Percentiles rank a stretch among this genome's conserved stretches.
These are phyloP conservation scores for Philhelius pedissequus DNA, from an alignment of 2,888 invertebrate species.

Conservation along the genomic window DNA sequence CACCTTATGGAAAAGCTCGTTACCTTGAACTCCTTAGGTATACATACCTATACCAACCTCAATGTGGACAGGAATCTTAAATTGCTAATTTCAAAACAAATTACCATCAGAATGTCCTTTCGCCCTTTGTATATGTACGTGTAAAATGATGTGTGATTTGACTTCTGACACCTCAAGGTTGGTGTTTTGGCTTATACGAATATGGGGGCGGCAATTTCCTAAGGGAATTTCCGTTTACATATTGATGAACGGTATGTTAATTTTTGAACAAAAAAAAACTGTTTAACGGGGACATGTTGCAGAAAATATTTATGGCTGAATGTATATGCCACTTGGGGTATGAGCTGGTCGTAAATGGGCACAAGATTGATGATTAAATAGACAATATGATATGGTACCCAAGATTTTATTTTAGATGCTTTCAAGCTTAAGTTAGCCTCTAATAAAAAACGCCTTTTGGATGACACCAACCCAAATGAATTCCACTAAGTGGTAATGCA, in stretches of 20 bases:
- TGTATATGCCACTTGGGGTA: not conserved
- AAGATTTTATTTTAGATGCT: no score
- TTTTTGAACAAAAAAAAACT: no score
- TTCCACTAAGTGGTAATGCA: no score
- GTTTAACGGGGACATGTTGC: no score
- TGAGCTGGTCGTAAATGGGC: not conserved
- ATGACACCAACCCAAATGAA: no score
- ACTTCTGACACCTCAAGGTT: conserved; percentile 32
- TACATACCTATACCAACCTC: not conserved
- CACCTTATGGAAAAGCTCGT: not conserved
- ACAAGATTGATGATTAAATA: no score
- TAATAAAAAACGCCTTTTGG: no score
- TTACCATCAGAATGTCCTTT: conserved; percentile 48
- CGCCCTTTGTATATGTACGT: not conserved
- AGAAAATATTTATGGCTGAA: not conserved
- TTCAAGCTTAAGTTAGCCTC: no score
- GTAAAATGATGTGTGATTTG: conserved; percentile 10
- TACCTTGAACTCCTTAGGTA: not conserved
- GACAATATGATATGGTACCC: no score
- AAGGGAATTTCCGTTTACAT: conserved; percentile 28
- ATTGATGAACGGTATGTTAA: conserved; percentile 44
- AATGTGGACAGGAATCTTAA: conserved; percentile 49
- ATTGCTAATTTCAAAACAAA: conserved; percentile 59
- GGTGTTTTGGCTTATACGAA: not conserved
- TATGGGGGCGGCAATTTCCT: not conserved